Evolutionary conservation across 2,888 invertebrate genomes (phyloP).

Genomic region (Stegophylla sp.): DNA sequence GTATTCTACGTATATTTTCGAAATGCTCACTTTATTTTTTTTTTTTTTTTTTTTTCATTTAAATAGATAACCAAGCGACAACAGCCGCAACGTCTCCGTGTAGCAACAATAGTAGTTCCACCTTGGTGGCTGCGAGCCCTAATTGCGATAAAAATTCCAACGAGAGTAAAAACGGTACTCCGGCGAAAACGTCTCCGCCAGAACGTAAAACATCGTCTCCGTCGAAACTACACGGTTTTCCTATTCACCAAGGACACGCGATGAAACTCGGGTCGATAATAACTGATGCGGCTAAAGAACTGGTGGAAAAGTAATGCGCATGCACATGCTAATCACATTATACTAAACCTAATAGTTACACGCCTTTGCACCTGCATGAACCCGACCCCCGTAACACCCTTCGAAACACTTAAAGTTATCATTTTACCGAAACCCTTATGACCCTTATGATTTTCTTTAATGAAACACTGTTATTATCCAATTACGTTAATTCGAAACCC

Average conservation of each 20-base stretch:
- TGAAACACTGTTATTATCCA: no score
- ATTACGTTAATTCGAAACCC: no score
- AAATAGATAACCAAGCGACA: conserved; percentile 37
- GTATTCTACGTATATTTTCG: no score
- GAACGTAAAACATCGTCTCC: conserved; percentile 50
- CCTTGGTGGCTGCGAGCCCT: conserved; percentile 68
- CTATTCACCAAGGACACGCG: conserved; percentile 52
- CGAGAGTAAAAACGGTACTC: conserved; percentile 60
- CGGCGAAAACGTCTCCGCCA: conserved; percentile 29
- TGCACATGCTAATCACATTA: no score
- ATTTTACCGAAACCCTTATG: no score
- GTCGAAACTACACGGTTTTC: conserved; percentile 44
- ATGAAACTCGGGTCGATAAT: conserved; percentile 48
- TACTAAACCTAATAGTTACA: neutral
- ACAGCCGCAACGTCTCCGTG: conserved; percentile 72
- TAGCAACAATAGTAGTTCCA: conserved; percentile 77
- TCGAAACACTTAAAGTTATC: no score
- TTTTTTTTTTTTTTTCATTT: conserved; percentile 1
- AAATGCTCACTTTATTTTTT: neutral
- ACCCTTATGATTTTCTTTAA: no score
- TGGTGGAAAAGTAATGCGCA: conserved; percentile 53
- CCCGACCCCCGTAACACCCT: no score
- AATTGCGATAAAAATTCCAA: conserved; percentile 64
- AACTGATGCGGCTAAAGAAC: conserved; percentile 53
- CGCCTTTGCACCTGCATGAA: no score